Percentiles rank a stretch among this genome's conserved stretches.
phyloP scores from a whole-genome alignment of 23 tunicate species.

The Trididemnum nubilum region DNA sequence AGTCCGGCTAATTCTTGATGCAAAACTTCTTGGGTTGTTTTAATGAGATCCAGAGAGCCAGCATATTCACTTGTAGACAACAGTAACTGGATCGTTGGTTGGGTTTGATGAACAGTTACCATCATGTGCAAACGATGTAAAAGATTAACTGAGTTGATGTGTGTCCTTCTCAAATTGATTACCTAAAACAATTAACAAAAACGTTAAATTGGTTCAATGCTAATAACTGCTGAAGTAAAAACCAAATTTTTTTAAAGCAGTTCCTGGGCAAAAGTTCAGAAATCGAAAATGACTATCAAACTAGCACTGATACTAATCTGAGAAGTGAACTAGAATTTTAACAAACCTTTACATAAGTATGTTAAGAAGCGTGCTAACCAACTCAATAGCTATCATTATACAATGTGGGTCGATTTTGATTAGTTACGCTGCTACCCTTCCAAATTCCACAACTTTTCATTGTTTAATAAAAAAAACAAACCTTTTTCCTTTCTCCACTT shows the following conservation, averaged over 20 bases:
- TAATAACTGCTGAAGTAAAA: not conserved
- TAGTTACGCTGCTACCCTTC: no score
- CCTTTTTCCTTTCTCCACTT: not conserved
- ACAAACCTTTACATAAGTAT: no score
- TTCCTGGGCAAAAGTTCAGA: no score
- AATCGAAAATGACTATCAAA: no score
- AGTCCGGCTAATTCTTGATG: constrained; percentile 83
- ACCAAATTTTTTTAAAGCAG: no score
- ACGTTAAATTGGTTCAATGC: not conserved
- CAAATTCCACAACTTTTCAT: no score
- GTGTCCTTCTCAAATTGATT: constrained; percentile 29
- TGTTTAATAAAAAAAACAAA: no score
- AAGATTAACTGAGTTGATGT: constrained; percentile 30
- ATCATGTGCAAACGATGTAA: constrained; percentile 65
- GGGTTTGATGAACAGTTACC: constrained; percentile 90
- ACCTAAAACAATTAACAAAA: constrained; percentile 26
- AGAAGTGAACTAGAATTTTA: no score
- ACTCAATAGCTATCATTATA: no score
- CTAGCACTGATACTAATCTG: no score
- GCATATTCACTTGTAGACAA: constrained; percentile 76
- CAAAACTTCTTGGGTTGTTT: constrained; percentile 85
- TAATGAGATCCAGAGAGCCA: constrained; percentile 87
- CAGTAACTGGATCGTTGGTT: constrained; percentile 88
- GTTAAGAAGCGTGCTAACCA: no score
- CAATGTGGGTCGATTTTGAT: no score